A percentile compares a stretch with the other conserved stretches of the same genome.
phyloP scores from a whole-genome alignment of 2,797 vertebrate species.

The Mareca penelope region DNA sequence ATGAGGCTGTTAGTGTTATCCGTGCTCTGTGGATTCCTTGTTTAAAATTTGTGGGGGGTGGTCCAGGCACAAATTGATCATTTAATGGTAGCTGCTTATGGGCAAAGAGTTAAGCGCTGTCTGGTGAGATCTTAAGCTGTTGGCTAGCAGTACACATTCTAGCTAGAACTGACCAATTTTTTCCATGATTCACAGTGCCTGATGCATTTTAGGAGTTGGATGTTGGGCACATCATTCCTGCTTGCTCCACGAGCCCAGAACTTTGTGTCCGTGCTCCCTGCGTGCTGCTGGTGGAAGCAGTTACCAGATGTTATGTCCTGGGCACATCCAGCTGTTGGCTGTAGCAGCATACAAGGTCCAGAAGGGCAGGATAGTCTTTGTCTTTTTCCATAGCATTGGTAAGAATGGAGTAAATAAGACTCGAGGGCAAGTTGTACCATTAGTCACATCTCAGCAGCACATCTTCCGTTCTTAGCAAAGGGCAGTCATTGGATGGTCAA shows the following conservation, averaged over 20 bases:
- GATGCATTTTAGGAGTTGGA: background rate
- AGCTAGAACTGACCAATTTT: background rate
- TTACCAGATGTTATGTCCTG: accelerated
- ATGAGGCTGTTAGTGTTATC: background rate
- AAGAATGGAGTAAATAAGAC: background rate
- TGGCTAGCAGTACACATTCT: background rate
- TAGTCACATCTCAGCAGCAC: background rate
- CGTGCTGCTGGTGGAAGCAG: accelerated
- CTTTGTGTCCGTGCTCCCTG: background rate
- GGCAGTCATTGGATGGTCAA: background rate
- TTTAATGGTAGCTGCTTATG: background rate
- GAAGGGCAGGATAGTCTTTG: background rate
- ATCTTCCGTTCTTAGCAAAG: background rate
- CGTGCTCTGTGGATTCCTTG: background rate
- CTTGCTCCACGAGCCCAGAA: accelerated
- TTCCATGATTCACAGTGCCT: accelerated
- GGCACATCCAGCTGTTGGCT: background rate
- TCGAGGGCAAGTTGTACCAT: background rate
- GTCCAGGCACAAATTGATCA: background rate
- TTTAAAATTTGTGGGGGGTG: background rate
- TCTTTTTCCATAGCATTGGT: background rate
- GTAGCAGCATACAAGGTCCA: background rate
- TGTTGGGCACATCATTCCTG: background rate
- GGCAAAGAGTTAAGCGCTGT: background rate
- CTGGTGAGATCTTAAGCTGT: background rate